A percentile compares a stretch with the other conserved stretches of the same genome.
These are phyloP conservation scores for Struthio camelus DNA, from an alignment of 2,113 vertebrate genomes.

Conservation along the genomic window DNA sequence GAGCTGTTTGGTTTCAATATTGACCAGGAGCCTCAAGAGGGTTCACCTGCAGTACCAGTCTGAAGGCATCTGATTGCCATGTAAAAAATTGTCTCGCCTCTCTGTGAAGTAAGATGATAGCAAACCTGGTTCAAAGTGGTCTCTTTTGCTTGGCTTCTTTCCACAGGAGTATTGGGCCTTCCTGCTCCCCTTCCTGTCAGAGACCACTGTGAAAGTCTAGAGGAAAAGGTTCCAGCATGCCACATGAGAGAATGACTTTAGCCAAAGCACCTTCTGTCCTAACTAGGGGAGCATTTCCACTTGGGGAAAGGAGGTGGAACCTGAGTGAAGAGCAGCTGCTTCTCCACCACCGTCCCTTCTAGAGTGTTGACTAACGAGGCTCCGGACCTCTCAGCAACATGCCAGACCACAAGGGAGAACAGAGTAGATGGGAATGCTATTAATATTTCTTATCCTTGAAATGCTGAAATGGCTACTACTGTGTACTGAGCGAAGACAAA, in stretches of 20 bases:
- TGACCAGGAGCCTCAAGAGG: background rate
- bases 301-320: background rate
- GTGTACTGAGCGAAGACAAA: background rate
- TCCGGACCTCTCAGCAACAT: background rate
- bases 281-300: background rate
- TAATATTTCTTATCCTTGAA: conserved; percentile 11
- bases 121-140: background rate
- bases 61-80: background rate
- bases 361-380: background rate
- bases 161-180: background rate
- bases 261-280: background rate
- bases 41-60: background rate
- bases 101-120: background rate
- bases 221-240: background rate
- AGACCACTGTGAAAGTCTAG: background rate
- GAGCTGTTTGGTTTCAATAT: background rate
- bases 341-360: background rate
- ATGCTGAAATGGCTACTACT: background rate
- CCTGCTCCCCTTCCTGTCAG: background rate
- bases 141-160: background rate
- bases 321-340: background rate
- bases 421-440: background rate
- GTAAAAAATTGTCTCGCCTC: background rate
- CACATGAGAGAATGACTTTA: background rate
- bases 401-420: background rate